These are phyloP conservation scores for Reinhardtius hippoglossoides DNA, from an alignment of 2,113 vertebrate species.

Conservation along the genomic window DNA sequence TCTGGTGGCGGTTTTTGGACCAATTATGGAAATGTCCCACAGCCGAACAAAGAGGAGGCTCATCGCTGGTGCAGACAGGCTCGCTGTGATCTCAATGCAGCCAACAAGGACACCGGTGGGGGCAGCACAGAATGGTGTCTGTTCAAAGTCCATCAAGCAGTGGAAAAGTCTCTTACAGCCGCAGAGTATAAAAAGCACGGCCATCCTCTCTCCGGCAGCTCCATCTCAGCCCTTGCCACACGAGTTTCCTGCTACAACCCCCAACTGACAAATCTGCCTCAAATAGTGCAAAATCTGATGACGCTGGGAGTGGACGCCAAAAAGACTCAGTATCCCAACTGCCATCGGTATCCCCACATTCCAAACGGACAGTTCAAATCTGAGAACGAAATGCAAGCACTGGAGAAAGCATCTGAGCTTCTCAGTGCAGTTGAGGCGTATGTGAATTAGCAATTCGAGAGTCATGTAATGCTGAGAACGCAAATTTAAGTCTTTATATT, in stretches of 20 bases:
- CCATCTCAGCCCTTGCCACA: constrained; percentile 70
- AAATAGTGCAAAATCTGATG: constrained; percentile 64
- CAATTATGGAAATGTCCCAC: constrained; percentile 59
- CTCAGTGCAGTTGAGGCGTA: constrained; percentile 66
- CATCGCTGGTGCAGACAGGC: constrained; percentile 84
- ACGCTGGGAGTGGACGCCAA: constrained; percentile 78
- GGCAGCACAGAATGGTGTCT: constrained; percentile 84
- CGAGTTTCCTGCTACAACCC: constrained; percentile 58
- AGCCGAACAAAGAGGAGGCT: constrained; percentile 78
- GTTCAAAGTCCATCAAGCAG: constrained; percentile 84
- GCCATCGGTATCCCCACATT: constrained; percentile 76
- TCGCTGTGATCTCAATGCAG: constrained; percentile 81
- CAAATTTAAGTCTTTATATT: background rate
- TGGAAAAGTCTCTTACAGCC: constrained; percentile 84
- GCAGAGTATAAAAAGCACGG: constrained; percentile 74
- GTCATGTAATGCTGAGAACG: background rate
- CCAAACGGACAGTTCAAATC: constrained; percentile 76
- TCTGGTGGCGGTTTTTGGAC: constrained; percentile 68
- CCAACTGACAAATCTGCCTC: constrained; percentile 64
- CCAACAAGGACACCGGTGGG: constrained; percentile 60
- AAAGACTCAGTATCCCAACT: constrained; percentile 84
- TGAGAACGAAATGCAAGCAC: constrained; percentile 63
- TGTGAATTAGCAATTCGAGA: constrained; percentile 51
- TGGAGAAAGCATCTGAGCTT: constrained; percentile 71
- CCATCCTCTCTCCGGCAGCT: constrained; percentile 17